Conservation (phyloP, 2,888 invertebrate species). For the Eulithis testata region DNA sequence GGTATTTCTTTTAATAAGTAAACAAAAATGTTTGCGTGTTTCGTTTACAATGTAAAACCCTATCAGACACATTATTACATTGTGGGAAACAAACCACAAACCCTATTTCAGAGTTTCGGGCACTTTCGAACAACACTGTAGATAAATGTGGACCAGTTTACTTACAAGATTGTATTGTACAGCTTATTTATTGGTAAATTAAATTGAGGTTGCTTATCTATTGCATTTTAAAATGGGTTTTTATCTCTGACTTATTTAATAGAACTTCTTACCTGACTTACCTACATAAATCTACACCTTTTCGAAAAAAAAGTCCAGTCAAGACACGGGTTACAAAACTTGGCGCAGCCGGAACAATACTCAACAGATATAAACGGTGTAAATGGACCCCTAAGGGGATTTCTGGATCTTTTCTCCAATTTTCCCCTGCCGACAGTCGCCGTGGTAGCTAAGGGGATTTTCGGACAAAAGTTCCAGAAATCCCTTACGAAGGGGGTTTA, state of each 20-base stretch:
- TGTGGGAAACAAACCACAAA: conserved; percentile 5
- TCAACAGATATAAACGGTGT: not conserved
- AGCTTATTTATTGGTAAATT: too few species aligned
- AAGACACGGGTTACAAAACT: not conserved
- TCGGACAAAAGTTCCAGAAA: too few species aligned
- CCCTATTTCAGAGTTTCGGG: not conserved
- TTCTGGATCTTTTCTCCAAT: too few species aligned
- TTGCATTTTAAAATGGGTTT: too few species aligned
- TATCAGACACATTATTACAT: not conserved
- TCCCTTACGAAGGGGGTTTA: too few species aligned
- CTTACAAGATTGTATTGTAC: conserved; percentile 12
- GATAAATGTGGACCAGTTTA: conserved; percentile 8
- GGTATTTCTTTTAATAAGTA: not conserved
- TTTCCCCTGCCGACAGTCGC: too few species aligned
- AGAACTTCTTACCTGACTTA: too few species aligned
- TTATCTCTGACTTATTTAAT: too few species aligned
- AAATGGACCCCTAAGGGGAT: too few species aligned
- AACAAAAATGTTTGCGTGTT: not conserved
- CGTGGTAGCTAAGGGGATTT: too few species aligned
- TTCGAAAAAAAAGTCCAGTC: too few species aligned
- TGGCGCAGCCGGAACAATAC: conserved; percentile 8
- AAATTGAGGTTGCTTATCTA: not conserved
- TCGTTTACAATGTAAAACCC: conserved; percentile 1
- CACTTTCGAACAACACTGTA: conserved; percentile 6
- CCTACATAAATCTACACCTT: too few species aligned